Evolutionary conservation across 2,797 vertebrate species (phyloP).

Genomic region (Taeniopygia guttata): DNA sequence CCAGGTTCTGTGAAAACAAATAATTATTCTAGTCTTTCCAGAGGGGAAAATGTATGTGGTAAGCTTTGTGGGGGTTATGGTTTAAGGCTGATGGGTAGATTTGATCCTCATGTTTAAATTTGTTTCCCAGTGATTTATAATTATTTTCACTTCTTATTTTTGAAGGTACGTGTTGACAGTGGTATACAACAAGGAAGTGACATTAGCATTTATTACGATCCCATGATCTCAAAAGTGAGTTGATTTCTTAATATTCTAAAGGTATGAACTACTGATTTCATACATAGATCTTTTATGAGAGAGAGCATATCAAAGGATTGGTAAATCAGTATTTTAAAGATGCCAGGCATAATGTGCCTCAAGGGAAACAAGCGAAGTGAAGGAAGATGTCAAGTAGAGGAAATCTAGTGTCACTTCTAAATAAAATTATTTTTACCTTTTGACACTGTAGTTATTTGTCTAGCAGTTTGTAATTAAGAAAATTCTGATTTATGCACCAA

Average conservation of each 20-base stretch:
- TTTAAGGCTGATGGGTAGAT: not conserved
- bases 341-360: not conserved
- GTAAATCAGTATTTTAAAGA: not conserved
- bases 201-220: constrained; percentile 99
- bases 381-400: not conserved
- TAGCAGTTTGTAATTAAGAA: not conserved
- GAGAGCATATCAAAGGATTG: not conserved
- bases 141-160: constrained; percentile 23
- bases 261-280: not conserved
- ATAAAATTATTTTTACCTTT: not conserved
- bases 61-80: not conserved
- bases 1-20: not conserved
- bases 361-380: not conserved
- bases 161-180: constrained; percentile 94
- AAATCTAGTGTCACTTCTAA: not conserved
- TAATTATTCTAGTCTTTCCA: not conserved
- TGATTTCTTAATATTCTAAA: not conserved
- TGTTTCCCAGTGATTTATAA: not conserved
- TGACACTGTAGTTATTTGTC: not conserved
- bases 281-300: not conserved
- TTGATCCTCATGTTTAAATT: not conserved
- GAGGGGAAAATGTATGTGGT: not conserved
- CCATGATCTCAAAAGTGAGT: constrained; percentile 98
- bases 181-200: constrained; percentile 97
- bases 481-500: not conserved